phyloP scores from a whole-genome alignment of 1,140 invertebrate species.

The Temnothorax nylanderi region DNA sequence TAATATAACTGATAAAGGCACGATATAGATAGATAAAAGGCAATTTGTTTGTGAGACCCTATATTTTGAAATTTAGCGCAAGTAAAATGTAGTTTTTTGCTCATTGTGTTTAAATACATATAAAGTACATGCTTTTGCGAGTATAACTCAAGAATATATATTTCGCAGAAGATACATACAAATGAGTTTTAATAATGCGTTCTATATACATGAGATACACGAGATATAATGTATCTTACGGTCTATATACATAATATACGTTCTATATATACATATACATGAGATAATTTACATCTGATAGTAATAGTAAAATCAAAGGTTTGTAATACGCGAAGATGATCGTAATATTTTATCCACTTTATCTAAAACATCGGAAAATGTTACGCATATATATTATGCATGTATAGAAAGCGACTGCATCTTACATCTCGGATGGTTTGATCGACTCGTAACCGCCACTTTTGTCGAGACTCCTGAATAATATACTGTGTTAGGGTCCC shows the following conservation, averaged over 20 bases:
- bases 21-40: neutral
- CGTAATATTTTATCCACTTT: constrained; percentile 21
- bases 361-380: constrained; percentile 31
- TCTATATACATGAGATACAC: neutral
- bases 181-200: constrained; percentile 4
- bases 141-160: neutral
- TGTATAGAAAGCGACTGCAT: constrained; percentile 51
- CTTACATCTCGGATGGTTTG: constrained; percentile 3
- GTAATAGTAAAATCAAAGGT: constrained; percentile 33
- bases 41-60: neutral
- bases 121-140: neutral
- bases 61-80: neutral
- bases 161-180: neutral
- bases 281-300: constrained; percentile 13
- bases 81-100: neutral
- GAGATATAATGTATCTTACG: neutral
- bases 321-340: constrained; percentile 15
- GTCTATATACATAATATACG: neutral
- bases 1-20: neutral
- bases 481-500: constrained; percentile 37
- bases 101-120: neutral
- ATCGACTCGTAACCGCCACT: constrained; percentile 43
- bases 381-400: constrained; percentile 49
- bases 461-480: constrained; percentile 54
- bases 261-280: neutral